Evolutionary conservation across 2,113 vertebrate species (phyloP), one percentile per base, ranked within the genome.

Genomic region (Alaudala cheleensis): DNA sequence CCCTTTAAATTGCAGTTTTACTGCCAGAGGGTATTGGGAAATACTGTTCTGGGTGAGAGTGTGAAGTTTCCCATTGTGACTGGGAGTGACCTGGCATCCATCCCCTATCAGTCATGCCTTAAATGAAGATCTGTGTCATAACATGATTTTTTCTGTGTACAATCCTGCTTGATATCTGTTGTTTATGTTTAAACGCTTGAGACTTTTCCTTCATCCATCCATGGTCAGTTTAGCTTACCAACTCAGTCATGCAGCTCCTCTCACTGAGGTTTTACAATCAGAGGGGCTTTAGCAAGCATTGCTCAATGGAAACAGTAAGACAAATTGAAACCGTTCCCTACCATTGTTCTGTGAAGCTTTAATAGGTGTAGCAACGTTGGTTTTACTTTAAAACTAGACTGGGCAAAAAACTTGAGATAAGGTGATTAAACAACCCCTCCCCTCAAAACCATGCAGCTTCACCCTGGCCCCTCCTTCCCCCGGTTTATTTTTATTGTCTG

Each of bases 1-100:
- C 64, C 67, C 45, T 95, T 96, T 88, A 83, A 90, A 57, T 37
- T 66, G 15, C 19, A 21, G 28, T 40, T 93, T 81, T 91, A 49
- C 44, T 92, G n/a, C 62, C 71, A 83, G 37, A 64, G 15, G 10
- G 5, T 67, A 15, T 76, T 57, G 40, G 40, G 49, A 90, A 91
- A 88, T 91, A 65, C 8, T 61, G 13, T 76, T 79, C 53, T 69
- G 66, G 21, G 19, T 79, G 44, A 60, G 29, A 74, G 19, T 26
- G 12, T 56, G 42, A 56, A 2, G 3, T 76, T 90, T 90, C 28
- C 66, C 12, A 6, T 13, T 61, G 58, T 83, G 80, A 34, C 37
- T 77, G 10, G 19, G 62, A 67, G 31, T 80, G 44, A 88, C 34
- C 18, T 8, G 3, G 16, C 37, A 37, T 72, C 40, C 37, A 37